phyloP scores from a whole-genome alignment of 2,888 invertebrate species.

The Lasiommata megera region DNA sequence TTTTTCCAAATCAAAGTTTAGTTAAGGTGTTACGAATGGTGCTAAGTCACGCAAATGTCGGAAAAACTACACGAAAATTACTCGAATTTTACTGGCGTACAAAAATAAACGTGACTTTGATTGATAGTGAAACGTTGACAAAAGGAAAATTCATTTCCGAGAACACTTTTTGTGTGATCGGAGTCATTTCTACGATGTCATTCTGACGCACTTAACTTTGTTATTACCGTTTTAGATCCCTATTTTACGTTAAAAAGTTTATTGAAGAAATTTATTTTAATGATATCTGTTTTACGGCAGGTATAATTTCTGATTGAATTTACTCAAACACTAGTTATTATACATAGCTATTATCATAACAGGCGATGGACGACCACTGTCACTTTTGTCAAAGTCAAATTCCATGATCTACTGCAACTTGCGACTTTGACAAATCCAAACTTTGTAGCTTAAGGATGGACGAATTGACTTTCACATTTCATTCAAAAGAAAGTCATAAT shows the following conservation, averaged over 20 bases:
- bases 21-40: background rate
- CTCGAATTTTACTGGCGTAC: background rate
- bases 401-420: too few relatives aligned
- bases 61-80: background rate
- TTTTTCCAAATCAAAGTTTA: background rate
- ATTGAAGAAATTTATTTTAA: background rate
- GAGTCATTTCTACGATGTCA: background rate
- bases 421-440: too few relatives aligned
- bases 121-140: constrained; percentile 5
- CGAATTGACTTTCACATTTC: too few relatives aligned
- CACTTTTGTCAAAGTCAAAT: too few relatives aligned
- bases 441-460: too few relatives aligned
- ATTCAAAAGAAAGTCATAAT: too few relatives aligned
- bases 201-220: background rate
- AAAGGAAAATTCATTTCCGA: constrained; percentile 3
- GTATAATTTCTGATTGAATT: background rate
- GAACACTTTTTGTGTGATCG: background rate
- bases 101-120: constrained; percentile 1
- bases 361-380: too few relatives aligned
- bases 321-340: too few relatives aligned
- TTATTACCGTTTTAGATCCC: background rate
- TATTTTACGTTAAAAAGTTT: background rate
- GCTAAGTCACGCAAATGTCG: background rate
- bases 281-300: background rate
- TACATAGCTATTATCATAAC: too few relatives aligned